Conservation (phyloP, 2,888 invertebrate species). For the Patella pellucida region DNA sequence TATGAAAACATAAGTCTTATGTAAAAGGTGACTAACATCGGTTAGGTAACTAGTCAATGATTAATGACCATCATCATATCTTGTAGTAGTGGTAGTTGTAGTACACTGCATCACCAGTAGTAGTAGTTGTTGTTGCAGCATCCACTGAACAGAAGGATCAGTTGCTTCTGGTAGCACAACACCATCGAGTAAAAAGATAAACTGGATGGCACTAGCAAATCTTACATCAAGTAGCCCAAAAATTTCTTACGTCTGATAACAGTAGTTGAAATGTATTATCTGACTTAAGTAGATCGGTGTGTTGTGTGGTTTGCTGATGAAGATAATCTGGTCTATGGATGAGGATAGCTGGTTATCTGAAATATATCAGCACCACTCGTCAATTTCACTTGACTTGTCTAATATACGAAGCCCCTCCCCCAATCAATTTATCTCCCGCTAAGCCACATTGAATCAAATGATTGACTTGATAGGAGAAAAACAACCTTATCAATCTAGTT, state of each 20-base stretch:
- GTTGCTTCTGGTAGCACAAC: too few relatives aligned
- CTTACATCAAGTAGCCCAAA: not conserved
- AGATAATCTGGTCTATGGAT: slow-evolving; percentile 7
- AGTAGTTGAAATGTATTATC: too few relatives aligned
- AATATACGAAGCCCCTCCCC: not conserved
- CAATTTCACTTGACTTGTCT: slow-evolving; percentile 7
- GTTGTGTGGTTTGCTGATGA: not conserved
- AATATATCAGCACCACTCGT: slow-evolving; percentile 7
- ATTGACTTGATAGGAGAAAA: not conserved
- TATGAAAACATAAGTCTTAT: too few relatives aligned
- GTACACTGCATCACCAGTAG: too few relatives aligned
- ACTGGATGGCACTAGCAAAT: slow-evolving; percentile 4
- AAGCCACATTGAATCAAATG: not conserved
- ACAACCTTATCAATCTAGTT: not conserved
- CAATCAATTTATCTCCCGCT: slow-evolving; percentile 1
- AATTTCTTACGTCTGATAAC: not conserved
- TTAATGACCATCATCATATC: too few relatives aligned
- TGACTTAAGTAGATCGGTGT: too few relatives aligned
- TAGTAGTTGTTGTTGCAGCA: too few relatives aligned
- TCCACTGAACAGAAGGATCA: too few relatives aligned
- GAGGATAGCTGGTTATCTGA: slow-evolving; percentile 9
- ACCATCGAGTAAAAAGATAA: not conserved
- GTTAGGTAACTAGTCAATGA: too few relatives aligned
- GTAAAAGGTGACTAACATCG: too few relatives aligned
- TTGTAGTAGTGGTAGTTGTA: too few relatives aligned